Conservation (phyloP, 2,113 vertebrate genomes). For the Erythrocercus mccallii region DNA sequence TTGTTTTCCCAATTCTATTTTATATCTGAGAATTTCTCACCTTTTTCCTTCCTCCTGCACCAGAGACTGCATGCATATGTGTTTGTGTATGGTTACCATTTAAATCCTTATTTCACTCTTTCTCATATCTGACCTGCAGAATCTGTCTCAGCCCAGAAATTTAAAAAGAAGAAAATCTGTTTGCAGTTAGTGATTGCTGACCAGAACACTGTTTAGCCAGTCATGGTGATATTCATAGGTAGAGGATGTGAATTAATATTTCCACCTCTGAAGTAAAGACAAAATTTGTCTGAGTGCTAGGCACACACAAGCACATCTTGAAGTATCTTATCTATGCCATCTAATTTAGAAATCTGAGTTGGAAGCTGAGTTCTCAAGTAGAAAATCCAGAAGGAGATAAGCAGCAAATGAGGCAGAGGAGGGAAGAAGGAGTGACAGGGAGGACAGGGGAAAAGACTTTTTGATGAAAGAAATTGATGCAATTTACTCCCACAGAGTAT, state of each 20-base stretch:
- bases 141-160: neutral
- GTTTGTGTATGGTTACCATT: neutral
- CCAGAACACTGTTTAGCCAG: neutral
- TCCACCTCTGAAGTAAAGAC: neutral
- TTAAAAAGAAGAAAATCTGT: neutral
- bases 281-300: neutral
- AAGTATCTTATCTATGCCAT: neutral
- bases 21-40: neutral
- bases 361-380: neutral
- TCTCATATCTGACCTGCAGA: neutral
- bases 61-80: neutral
- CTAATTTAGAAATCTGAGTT: conserved; percentile 13
- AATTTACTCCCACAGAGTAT: neutral
- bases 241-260: neutral
- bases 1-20: neutral
- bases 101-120: neutral
- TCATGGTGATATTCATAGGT: neutral
- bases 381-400: neutral
- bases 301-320: neutral
- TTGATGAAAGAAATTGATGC: neutral
- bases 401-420: neutral
- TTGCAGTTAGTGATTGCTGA: neutral
- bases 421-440: neutral
- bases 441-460: neutral
- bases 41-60: neutral